These are phyloP conservation scores for Etheostoma spectabile DNA, from an alignment of 2,113 vertebrate species.

Conservation along the genomic window DNA sequence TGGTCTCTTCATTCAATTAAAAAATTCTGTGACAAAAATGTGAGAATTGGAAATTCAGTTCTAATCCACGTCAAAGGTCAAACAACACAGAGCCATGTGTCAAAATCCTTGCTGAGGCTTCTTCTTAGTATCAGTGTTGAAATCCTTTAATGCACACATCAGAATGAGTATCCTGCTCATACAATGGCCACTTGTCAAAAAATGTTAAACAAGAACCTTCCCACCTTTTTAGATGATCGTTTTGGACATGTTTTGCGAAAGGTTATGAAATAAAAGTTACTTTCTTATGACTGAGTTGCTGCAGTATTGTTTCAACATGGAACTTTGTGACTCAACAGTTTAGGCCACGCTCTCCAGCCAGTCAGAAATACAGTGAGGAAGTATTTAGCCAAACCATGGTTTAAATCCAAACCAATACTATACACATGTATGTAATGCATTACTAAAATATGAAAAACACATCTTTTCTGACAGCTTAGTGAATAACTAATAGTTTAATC, in stretches of 20 bases:
- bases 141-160: slow-evolving; percentile 3
- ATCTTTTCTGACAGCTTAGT: background rate
- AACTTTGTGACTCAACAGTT: background rate
- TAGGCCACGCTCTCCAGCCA: background rate
- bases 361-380: background rate
- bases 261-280: background rate
- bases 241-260: background rate
- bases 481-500: background rate
- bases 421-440: background rate
- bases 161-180: slow-evolving; percentile 10
- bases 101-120: slow-evolving; percentile 11
- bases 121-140: background rate
- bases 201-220: background rate
- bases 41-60: background rate
- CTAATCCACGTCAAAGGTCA: background rate
- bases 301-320: background rate
- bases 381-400: background rate
- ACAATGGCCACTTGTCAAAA: background rate
- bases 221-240: background rate
- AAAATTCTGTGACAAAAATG: background rate
- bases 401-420: background rate
- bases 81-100: background rate
- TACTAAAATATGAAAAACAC: background rate
- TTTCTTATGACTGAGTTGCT: background rate
- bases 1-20: background rate